These are phyloP conservation scores for Agrotis ipsilon DNA, from an alignment of 2,888 invertebrate genomes.

Conservation along the genomic window DNA sequence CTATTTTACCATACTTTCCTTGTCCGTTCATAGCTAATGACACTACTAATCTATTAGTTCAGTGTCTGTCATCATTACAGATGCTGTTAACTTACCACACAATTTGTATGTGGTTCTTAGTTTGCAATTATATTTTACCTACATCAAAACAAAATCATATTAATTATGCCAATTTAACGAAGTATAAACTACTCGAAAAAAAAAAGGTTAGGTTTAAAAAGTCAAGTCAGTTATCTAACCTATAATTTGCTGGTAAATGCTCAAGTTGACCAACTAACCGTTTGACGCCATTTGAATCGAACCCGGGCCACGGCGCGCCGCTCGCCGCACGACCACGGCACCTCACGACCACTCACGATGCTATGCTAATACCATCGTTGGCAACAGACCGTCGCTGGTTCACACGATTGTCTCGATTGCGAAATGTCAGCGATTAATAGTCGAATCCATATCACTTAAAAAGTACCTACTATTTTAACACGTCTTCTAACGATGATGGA, in stretches of 20 bases:
- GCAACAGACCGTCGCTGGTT: conserved; percentile 3
- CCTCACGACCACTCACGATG: conserved; percentile 30
- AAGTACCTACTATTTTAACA: not conserved
- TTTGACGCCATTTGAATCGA: conserved; percentile 6
- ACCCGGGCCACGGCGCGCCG: conserved; percentile 21
- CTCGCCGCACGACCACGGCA: conserved; percentile 19
- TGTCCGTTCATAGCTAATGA: not conserved
- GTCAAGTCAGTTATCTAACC: not conserved
- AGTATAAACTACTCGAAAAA: not conserved
- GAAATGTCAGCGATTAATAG: conserved; percentile 26
- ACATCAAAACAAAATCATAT: not conserved
- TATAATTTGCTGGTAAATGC: conserved; percentile 14
- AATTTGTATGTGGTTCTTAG: too few species aligned
- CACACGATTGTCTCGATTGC: conserved; percentile 28
- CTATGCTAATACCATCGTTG: conserved; percentile 42
- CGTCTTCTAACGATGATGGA: too few species aligned
- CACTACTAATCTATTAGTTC: not conserved
- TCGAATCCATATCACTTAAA: conserved; percentile 1
- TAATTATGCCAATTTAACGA: not conserved
- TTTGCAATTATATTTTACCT: too few species aligned
- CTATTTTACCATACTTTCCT: not conserved
- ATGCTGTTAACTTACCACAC: not conserved
- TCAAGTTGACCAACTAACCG: conserved; percentile 20
- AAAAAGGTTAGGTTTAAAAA: not conserved
- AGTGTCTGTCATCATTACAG: not conserved